These are phyloP conservation scores for Siniperca chuatsi DNA, from an alignment of 2,113 vertebrate species.

Conservation along the genomic window DNA sequence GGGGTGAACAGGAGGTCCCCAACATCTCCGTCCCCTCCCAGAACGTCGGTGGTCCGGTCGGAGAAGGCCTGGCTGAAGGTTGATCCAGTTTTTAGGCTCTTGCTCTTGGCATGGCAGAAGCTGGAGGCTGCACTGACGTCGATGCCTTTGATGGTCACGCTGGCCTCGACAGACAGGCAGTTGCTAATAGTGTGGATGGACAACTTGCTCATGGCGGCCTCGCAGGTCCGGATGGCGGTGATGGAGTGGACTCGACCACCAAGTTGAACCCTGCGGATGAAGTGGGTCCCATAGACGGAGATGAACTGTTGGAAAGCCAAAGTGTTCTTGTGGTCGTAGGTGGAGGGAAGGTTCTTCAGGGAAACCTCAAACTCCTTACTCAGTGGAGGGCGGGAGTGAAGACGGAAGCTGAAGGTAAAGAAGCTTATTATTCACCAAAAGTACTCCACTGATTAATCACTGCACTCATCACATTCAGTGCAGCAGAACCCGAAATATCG, in stretches of 20 bases:
- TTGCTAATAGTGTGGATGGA: slow-evolving; percentile 23
- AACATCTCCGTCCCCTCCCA: slow-evolving; percentile 43
- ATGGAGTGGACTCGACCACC: slow-evolving; percentile 56
- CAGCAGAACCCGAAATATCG: too few species aligned
- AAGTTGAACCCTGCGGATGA: slow-evolving; percentile 59
- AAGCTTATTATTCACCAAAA: too few species aligned
- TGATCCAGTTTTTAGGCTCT: slow-evolving; percentile 10
- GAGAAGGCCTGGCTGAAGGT: slow-evolving; percentile 61
- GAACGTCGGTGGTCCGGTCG: slow-evolving; percentile 49
- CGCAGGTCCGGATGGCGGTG: slow-evolving; percentile 68
- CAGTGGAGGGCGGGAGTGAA: slow-evolving; percentile 39
- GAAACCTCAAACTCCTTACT: slow-evolving; percentile 54
- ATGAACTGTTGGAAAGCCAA: slow-evolving; percentile 56
- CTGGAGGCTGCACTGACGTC: rapidly evolving
- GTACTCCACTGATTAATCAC: too few species aligned
- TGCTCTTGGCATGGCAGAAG: slow-evolving; percentile 52
- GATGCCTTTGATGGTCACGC: slow-evolving; percentile 24
- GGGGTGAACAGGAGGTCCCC: slow-evolving; percentile 63
- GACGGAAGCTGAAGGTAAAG: slow-evolving; percentile 52
- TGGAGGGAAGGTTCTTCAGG: slow-evolving; percentile 43
- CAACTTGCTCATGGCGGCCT: slow-evolving; percentile 54
- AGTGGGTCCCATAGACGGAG: slow-evolving; percentile 70
- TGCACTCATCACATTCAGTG: too few species aligned
- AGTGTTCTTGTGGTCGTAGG: slow-evolving; percentile 18
- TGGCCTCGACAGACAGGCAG: slow-evolving; percentile 56